Evolutionary conservation across 2,888 invertebrate genomes (phyloP).

Genomic region (Orthosia cruda): DNA sequence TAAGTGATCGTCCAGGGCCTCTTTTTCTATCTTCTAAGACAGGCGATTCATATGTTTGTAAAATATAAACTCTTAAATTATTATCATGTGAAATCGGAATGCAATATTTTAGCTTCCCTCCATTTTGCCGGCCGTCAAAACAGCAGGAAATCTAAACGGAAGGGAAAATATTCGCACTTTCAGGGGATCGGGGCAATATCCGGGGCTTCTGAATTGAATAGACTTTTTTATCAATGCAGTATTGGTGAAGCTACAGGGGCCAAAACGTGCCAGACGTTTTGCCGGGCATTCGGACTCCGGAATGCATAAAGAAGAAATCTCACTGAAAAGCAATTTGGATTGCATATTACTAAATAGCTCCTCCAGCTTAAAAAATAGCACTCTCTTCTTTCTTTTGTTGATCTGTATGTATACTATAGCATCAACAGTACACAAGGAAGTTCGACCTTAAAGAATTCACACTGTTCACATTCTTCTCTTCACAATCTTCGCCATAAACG

Average conservation of each 20-base stretch:
- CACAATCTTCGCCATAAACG: not conserved
- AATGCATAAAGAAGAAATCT: not conserved
- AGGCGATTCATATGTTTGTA: not conserved
- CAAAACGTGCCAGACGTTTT: not conserved
- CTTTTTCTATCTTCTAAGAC: not conserved
- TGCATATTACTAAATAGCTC: not conserved
- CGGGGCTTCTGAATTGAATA: conserved; percentile 22
- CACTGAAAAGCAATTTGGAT: not conserved
- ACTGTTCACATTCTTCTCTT: no score
- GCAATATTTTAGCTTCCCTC: conserved; percentile 31
- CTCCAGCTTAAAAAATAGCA: no score
- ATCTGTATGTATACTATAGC: no score
- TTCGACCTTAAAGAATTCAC: not conserved
- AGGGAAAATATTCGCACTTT: conserved; percentile 37
- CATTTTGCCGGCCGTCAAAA: not conserved
- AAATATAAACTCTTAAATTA: conserved; percentile 4
- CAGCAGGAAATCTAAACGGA: conserved; percentile 47
- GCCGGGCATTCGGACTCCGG: no score
- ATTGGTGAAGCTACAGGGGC: conserved; percentile 1
- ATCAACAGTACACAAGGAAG: not conserved
- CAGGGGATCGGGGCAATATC: conserved; percentile 4
- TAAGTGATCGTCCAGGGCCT: no score
- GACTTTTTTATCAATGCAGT: conserved; percentile 14
- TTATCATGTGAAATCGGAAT: conserved; percentile 25
- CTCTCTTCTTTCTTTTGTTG: no score